Evolutionary conservation across 2,113 vertebrate genomes (phyloP).

Genomic region (Hyaena hyaena): DNA sequence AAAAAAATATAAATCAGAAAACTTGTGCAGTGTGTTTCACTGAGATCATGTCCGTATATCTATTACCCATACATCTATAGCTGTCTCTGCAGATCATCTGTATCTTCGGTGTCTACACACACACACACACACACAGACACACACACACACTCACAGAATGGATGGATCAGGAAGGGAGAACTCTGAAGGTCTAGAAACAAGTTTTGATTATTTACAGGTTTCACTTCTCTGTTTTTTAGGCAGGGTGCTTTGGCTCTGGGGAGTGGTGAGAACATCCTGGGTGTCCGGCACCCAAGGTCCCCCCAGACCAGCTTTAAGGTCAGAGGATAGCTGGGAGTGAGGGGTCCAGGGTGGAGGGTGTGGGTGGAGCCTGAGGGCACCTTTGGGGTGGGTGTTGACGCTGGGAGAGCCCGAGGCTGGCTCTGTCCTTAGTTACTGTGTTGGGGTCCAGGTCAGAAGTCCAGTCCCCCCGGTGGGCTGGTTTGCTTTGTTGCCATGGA

Average conservation of each 20-base stretch:
- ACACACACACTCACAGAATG: background rate
- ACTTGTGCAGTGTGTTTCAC: background rate
- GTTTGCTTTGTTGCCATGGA: background rate
- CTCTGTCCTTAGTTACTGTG: background rate
- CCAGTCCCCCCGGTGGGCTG: background rate
- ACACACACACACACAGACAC: too few relatives aligned
- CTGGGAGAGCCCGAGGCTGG: background rate
- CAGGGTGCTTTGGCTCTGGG: background rate
- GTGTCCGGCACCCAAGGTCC: background rate
- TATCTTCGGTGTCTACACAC: background rate
- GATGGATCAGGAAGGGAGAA: background rate
- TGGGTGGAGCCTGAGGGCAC: background rate
- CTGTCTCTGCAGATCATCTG: background rate
- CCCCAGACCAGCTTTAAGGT: background rate
- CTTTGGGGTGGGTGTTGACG: accelerated
- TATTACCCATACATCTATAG: background rate
- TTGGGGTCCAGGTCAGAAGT: background rate
- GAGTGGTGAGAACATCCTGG: background rate
- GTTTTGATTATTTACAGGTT: constrained; percentile 33
- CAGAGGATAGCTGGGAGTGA: background rate
- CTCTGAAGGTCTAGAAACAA: background rate
- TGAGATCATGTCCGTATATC: background rate
- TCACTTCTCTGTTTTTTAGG: constrained; percentile 37
- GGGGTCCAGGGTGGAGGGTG: background rate
- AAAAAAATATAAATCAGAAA: background rate